These are phyloP conservation scores for Troides helena DNA, from an alignment of 2,888 invertebrate species.

Conservation along the genomic window DNA sequence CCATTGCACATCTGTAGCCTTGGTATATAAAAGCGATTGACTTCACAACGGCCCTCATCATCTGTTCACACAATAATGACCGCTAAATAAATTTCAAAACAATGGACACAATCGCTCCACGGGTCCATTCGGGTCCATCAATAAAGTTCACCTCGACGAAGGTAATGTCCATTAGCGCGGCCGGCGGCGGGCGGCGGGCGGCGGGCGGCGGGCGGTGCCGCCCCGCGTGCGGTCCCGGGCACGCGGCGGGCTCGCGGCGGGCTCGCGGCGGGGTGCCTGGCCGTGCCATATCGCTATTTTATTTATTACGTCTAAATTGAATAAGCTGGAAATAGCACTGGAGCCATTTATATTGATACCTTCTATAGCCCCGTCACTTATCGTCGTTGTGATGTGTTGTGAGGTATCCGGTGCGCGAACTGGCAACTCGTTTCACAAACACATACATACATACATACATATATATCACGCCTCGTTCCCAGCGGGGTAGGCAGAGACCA, in stretches of 20 bases:
- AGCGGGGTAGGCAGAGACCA: too few species aligned
- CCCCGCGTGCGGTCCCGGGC: conserved; percentile 27
- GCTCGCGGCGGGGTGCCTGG: conserved; percentile 25
- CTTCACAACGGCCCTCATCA: too few species aligned
- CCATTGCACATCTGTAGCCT: too few species aligned
- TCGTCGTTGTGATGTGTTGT: too few species aligned
- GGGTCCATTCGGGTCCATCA: conserved; percentile 21
- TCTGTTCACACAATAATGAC: too few species aligned
- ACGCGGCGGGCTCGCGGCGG: conserved; percentile 28
- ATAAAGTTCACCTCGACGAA: conserved; percentile 26
- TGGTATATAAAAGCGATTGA: too few species aligned
- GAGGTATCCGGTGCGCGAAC: too few species aligned
- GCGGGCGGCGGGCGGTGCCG: conserved; percentile 29
- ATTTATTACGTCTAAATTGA: conserved; percentile 24
- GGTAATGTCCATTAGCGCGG: conserved; percentile 36
- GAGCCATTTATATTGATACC: neutral
- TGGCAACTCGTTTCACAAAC: too few species aligned
- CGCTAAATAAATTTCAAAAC: conserved; percentile 15
- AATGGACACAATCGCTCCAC: conserved; percentile 13
- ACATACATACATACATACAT: too few species aligned
- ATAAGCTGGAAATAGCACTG: conserved; percentile 14
- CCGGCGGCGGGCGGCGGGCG: conserved; percentile 29
- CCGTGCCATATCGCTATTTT: conserved; percentile 21
- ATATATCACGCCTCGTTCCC: too few species aligned
- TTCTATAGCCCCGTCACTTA: too few species aligned